phyloP scores from a whole-genome alignment of 2,888 invertebrate species.

The Erpobdella octoculata region DNA sequence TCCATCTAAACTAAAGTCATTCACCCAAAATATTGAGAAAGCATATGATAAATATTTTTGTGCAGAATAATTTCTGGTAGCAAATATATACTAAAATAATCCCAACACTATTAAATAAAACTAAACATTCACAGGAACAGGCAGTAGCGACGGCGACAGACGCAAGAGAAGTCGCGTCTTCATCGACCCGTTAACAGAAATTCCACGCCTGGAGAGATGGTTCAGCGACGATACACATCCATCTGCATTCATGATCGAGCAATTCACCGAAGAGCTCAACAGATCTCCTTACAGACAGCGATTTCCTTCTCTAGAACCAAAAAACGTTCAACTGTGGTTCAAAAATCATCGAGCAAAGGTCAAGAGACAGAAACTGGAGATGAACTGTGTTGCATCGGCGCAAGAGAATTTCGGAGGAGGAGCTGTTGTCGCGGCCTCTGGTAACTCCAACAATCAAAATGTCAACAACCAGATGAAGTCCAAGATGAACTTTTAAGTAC shows the following conservation, averaged over 20 bases:
- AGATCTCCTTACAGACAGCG: conserved; percentile 92
- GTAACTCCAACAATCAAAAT: too few species aligned
- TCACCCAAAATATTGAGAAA: too few species aligned
- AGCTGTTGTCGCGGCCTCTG: too few species aligned
- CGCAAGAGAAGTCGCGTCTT: conserved; percentile 93
- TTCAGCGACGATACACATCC: conserved; percentile 96
- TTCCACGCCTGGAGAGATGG: conserved; percentile 67
- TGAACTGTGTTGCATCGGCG: conserved; percentile 16
- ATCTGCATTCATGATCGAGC: conserved; percentile 89
- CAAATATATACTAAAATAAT: not conserved
- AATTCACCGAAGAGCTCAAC: conserved; percentile 94
- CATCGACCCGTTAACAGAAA: conserved; percentile 96
- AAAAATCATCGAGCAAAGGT: conserved; percentile 96
- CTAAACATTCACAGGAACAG: conserved; percentile 14
- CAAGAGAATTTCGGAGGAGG: too few species aligned
- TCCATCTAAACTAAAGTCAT: too few species aligned
- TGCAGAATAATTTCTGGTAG: too few species aligned
- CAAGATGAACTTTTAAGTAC: too few species aligned
- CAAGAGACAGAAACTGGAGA: conserved; percentile 61
- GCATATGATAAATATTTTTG: too few species aligned
- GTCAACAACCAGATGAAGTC: too few species aligned
- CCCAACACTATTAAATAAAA: not conserved
- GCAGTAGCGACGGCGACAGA: conserved; percentile 62
- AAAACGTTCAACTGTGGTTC: conserved; percentile 99
- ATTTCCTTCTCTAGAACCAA: conserved; percentile 94